Evolutionary conservation across 2,888 invertebrate species (phyloP), one percentile per base, ranked within the genome.

Genomic region (Eurytoma californica): DNA sequence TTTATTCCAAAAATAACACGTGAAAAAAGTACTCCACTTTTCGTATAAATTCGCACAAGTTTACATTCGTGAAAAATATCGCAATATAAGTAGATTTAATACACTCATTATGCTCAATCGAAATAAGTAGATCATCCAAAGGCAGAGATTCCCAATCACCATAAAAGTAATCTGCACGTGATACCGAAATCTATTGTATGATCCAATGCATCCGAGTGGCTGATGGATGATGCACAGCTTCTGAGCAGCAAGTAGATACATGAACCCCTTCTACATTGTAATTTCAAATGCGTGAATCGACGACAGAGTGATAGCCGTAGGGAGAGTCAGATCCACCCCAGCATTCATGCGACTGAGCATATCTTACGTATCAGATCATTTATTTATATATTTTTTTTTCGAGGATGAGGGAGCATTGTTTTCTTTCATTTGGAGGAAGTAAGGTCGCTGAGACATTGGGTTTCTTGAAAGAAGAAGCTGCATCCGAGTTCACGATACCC

Each of bases 401-500:
- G 49, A 68, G 65, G 18, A 61, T 51, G 7, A 66, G 53, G 0
- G 30, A 73, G 39, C 51, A 9, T 61, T 55, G 66, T 28, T 47
- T 72, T 55, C 5, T 61, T 60, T 61, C 14, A 24, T 73, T 53
- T 70, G 20, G 30, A 69, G 5, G 18, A 84, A 81, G 82, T 84
- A 89, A 89, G 90, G 89, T 90, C 89, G 88, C 90, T 89, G 90
- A 90, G 90, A 89, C 89, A 90, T 87, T 90, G 89, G 90, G 89
- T 88, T 83, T 76, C n/a, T 47, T 57, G 51, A 18, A 72, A 63
- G 49, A 53, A 30, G 39, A 39, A 39, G 39, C 49, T 86, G 85
- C 85, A 86, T 84, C 88, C 88, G 88, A 89, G 86, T 88, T 88
- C 89, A 90, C 61, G 49, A 77, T 87, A 84, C 88, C 89, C 88